A percentile compares a stretch with the other conserved stretches of the same genome.
phyloP scores from a whole-genome alignment of 2,888 invertebrate species.

The Rhorus exstirpatorius region DNA sequence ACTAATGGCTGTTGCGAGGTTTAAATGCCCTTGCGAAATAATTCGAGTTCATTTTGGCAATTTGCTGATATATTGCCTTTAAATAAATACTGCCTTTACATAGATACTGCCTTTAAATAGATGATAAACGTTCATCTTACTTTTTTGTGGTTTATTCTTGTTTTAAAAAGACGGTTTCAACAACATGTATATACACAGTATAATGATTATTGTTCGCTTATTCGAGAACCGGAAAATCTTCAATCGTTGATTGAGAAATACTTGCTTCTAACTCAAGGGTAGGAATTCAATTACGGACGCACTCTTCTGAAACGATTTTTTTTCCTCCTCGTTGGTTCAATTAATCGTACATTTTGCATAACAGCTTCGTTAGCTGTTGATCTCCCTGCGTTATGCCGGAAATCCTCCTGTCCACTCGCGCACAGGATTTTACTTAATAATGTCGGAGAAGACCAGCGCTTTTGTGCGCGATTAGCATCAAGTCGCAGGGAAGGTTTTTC shows the following conservation, averaged over 20 bases:
- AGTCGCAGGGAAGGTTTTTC: slow-evolving; percentile 14
- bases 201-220: slow-evolving; percentile 16
- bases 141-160: background rate
- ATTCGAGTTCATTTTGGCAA: no score
- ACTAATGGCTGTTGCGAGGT: no score
- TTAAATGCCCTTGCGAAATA: no score
- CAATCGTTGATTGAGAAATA: slow-evolving; percentile 26
- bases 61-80: no score
- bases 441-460: background rate
- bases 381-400: slow-evolving; percentile 23
- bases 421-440: slow-evolving; percentile 25
- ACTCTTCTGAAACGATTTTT: slow-evolving; percentile 9
- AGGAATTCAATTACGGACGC: slow-evolving; percentile 24
- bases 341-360: slow-evolving; percentile 52
- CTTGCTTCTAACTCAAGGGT: slow-evolving; percentile 50
- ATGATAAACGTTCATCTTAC: background rate
- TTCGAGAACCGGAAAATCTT: slow-evolving; percentile 1
- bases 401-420: background rate
- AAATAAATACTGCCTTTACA: no score
- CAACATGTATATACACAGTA: background rate
- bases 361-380: slow-evolving; percentile 34
- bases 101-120: no score
- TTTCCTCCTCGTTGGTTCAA: slow-evolving; percentile 18
- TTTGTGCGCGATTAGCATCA: slow-evolving; percentile 18
- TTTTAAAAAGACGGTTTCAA: background rate